Percentiles rank a stretch among this genome's conserved stretches.
Conservation (phyloP, 2,113 vertebrate genomes). For the Electrona antarctica region DNA sequence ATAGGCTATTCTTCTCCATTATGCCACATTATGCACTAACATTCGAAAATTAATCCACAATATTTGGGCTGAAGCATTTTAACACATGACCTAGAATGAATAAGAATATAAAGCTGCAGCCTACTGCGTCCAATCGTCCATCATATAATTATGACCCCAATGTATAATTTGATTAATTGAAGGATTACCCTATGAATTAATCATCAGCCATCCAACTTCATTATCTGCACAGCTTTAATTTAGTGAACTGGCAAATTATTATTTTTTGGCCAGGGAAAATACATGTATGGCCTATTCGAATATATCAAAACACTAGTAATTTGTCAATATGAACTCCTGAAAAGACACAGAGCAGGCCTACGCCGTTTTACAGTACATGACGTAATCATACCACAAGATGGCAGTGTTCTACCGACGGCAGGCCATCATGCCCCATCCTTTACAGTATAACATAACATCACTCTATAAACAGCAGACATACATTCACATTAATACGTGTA, state of each 20-base stretch:
- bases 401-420: slow-evolving; percentile 49
- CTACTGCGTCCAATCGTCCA: too few species aligned
- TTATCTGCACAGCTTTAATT: not conserved
- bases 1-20: too few species aligned
- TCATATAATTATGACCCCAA: too few species aligned
- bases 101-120: too few species aligned
- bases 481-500: too few species aligned
- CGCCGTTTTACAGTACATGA: slow-evolving; percentile 17
- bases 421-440: not conserved
- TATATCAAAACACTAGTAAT: too few species aligned
- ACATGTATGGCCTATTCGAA: not conserved
- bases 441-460: slow-evolving; percentile 1
- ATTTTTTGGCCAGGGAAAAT: not conserved
- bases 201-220: not conserved
- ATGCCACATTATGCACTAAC: too few species aligned
- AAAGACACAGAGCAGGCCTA: not conserved
- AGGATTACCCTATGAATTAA: not conserved
- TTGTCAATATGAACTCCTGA: too few species aligned
- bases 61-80: too few species aligned
- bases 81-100: too few species aligned
- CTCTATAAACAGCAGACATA: slow-evolving; percentile 6
- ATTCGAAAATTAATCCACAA: too few species aligned
- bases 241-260: not conserved
- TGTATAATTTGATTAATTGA: not conserved
- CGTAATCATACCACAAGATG: slow-evolving; percentile 49